Conservation (phyloP, 2,888 invertebrate species). For the Nymphalis c-album region DNA sequence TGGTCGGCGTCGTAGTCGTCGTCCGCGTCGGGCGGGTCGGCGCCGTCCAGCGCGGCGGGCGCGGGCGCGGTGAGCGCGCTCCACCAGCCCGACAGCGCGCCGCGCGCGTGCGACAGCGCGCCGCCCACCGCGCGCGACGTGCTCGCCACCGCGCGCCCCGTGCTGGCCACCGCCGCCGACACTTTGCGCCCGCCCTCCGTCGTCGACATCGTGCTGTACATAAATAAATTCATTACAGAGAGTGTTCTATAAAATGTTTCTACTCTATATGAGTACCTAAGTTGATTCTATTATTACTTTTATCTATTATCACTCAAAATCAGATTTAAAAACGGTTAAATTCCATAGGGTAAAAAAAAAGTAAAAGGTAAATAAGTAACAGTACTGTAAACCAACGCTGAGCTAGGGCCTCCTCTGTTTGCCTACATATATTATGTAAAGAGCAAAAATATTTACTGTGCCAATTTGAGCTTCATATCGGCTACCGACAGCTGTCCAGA, state of each 20-base stretch:
- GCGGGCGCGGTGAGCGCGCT: conserved; percentile 74
- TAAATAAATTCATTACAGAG: too few relatives aligned
- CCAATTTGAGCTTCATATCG: conserved; percentile 94
- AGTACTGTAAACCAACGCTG: too few relatives aligned
- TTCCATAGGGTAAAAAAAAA: too few relatives aligned
- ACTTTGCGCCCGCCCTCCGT: conserved; percentile 96
- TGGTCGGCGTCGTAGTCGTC: conserved; percentile 43
- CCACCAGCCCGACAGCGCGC: conserved; percentile 94
- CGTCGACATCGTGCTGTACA: conserved; percentile 96
- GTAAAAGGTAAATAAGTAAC: too few relatives aligned
- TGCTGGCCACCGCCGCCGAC: conserved; percentile 94
- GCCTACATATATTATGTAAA: neutral
- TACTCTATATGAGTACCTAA: neutral
- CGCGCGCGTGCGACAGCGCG: conserved; percentile 92
- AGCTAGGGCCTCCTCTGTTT: too few relatives aligned
- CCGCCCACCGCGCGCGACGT: conserved; percentile 84
- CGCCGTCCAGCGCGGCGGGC: conserved; percentile 32
- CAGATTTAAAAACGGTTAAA: too few relatives aligned
- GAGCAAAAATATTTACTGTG: conserved; percentile 87
- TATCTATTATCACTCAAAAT: too few relatives aligned
- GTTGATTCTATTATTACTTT: too few relatives aligned
- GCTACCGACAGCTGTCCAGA: conserved; percentile 96
- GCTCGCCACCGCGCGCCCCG: conserved; percentile 91
- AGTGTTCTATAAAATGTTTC: too few relatives aligned
- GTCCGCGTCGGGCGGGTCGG: conserved; percentile 47